phyloP scores from a whole-genome alignment of 2,797 vertebrate genomes.

The Euthynnus affinis region DNA sequence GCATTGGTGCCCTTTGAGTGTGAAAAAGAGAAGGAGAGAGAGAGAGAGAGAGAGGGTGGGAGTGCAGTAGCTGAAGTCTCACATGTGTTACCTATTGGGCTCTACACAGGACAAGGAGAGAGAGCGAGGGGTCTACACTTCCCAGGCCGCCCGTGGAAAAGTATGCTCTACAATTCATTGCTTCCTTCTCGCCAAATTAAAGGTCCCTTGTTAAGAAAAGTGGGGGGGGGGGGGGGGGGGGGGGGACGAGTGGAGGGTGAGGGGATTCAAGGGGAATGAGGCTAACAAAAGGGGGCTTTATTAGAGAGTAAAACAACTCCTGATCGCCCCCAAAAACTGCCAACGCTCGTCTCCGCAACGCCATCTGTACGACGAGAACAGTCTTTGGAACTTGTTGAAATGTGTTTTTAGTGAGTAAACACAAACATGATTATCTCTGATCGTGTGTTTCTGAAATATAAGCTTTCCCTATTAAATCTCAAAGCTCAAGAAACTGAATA shows the following conservation, averaged over 20 bases:
- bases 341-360: conserved; percentile 26
- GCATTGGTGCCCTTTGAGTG: neutral
- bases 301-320: conserved; percentile 64
- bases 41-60: neutral
- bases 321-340: conserved; percentile 32
- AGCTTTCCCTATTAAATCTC: neutral
- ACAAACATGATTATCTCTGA: neutral
- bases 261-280: conserved; percentile 44
- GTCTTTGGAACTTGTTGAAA: neutral
- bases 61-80: conserved; percentile 43
- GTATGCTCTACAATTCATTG: conserved; percentile 86
- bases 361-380: neutral
- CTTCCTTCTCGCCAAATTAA: conserved; percentile 87
- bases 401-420: neutral
- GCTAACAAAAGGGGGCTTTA: conserved; percentile 76
- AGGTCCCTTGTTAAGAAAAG: conserved; percentile 82
- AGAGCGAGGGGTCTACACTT: conserved; percentile 60
- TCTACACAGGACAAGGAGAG: conserved; percentile 31
- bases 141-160: conserved; percentile 80
- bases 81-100: conserved; percentile 83
- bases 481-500: neutral
- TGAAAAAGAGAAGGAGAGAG: neutral
- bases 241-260: conserved; percentile 40
- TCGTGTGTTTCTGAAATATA: too few relatives aligned
- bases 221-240: conserved; percentile 17